Base-by-base conservation (phyloP, 1,140 invertebrate species). In the Bombus consobrinus region DNA sequence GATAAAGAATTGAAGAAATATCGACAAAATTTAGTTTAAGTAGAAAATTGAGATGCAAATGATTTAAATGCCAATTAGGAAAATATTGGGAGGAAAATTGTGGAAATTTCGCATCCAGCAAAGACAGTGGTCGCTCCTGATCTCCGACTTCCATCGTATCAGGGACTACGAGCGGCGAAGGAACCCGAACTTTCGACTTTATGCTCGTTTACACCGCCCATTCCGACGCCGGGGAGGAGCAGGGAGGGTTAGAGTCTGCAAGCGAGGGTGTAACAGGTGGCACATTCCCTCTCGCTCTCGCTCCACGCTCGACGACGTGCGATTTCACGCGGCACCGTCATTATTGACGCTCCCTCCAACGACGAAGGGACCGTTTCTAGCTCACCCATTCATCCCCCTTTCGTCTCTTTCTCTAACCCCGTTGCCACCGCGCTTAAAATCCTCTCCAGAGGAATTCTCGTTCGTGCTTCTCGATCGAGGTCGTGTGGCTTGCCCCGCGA, bases 241-340 rank as follows among this genome's bases (percentile, higher is more conserved):
- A 62, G 77, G 59, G 39, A 64, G 25, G 43, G 41, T 66, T 34
- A 32, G 64, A 47, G 64, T 22, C 83, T 79, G 88, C 72, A 88
- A 43, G 75, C 87, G 69, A 87, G 85, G 73, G 89, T 78, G 91
- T 93, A 93, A 93, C 91, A 93, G 92, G 91, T 93, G 92, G 92
- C 88, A 88, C 81, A 87, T 90, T 90, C 87, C 86, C 76, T 87
- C 90, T 80, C 89, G 64, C 66, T 83, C 69, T 82, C 74, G 69
- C 71, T 32, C 62, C 64, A n/a, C 75, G 39, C 25, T 77, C 87
- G 90, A 87, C 81, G 87, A 88, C 87, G 87, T 77, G 82, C 85
- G 85, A 85, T 87, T 87, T 82, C 81, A 66, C 82, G 85, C 84
- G 83, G 90, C 77, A 85, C 66, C 85, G 90, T 89, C 88, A 91